Evolutionary conservation across 2,797 vertebrate species (phyloP).

Genomic region (Coendou prehensilis): DNA sequence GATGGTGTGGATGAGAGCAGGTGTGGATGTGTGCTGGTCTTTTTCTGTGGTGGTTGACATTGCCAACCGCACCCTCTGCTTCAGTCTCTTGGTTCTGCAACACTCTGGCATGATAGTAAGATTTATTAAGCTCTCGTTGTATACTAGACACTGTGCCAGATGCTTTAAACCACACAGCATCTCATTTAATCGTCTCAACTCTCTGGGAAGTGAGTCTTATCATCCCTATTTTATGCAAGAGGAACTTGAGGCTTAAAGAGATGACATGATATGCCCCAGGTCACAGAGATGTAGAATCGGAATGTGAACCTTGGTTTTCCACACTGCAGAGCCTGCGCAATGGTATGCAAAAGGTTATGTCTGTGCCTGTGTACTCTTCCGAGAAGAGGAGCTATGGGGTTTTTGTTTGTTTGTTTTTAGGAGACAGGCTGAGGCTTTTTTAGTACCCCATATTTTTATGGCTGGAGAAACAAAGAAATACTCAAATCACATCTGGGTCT

Average conservation of each 20-base stretch:
- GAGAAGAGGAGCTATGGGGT: neutral
- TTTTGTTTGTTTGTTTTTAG: constrained; percentile 39
- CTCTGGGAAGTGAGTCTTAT: constrained; percentile 56
- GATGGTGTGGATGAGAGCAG: neutral
- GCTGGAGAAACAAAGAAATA: neutral
- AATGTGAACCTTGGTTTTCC: neutral
- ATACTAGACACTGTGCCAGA: neutral
- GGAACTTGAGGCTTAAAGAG: constrained; percentile 64
- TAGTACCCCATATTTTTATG: neutral
- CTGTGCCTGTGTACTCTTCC: neutral
- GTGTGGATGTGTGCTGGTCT: neutral
- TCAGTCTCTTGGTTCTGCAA: constrained; percentile 37
- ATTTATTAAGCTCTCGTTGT: neutral
- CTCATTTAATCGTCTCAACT: neutral
- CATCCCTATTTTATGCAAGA: constrained; percentile 18
- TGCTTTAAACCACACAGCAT: neutral
- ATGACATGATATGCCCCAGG: neutral
- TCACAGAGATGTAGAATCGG: neutral
- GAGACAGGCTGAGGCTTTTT: constrained; percentile 26
- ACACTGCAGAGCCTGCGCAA: neutral
- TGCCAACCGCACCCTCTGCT: constrained; percentile 42
- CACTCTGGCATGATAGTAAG: constrained; percentile 24
- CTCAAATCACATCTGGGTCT: constrained; percentile 11
- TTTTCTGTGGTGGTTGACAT: neutral
- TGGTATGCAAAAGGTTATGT: neutral